A percentile compares a stretch with the other conserved stretches of the same genome.
Evolutionary conservation across 2,113 vertebrate genomes (phyloP).

Genomic region (Perca flavescens): DNA sequence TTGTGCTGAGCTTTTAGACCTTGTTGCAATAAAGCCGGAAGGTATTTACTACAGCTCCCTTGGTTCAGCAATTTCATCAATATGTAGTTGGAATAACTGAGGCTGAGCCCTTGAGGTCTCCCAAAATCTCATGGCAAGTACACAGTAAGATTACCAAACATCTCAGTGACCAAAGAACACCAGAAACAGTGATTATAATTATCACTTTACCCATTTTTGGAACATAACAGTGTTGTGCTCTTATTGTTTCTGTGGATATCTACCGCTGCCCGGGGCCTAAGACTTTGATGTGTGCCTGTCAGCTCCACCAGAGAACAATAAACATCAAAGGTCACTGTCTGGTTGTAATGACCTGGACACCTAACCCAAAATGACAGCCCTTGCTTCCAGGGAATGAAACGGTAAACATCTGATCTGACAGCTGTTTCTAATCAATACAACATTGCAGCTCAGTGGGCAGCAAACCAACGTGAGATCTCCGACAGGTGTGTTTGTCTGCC

Average conservation of each 20-base stretch:
- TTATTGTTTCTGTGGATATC: conserved; percentile 48
- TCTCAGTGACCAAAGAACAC: conserved; percentile 27
- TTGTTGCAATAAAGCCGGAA: conserved; percentile 20
- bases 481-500: conserved; percentile 64
- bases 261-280: background rate
- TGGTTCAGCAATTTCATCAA: background rate
- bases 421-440: conserved; percentile 77
- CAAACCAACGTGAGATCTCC: conserved; percentile 31
- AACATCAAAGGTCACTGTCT: conserved; percentile 68
- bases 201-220: conserved; percentile 36
- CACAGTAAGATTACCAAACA: conserved; percentile 23
- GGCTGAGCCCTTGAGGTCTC: conserved; percentile 13
- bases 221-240: conserved; percentile 38
- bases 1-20: background rate
- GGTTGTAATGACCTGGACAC: background rate
- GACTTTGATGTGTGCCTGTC: conserved; percentile 35
- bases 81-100: background rate
- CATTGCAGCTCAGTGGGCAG: conserved; percentile 22
- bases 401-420: conserved; percentile 72
- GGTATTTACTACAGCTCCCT: background rate
- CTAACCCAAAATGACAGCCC: conserved; percentile 39
- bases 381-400: conserved; percentile 40
- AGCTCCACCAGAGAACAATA: conserved; percentile 50
- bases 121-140: conserved; percentile 5
- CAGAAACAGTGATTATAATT: conserved; percentile 45